Evolutionary conservation across 1,140 invertebrate species (phyloP).

Genomic region (Ephestia elutella): DNA sequence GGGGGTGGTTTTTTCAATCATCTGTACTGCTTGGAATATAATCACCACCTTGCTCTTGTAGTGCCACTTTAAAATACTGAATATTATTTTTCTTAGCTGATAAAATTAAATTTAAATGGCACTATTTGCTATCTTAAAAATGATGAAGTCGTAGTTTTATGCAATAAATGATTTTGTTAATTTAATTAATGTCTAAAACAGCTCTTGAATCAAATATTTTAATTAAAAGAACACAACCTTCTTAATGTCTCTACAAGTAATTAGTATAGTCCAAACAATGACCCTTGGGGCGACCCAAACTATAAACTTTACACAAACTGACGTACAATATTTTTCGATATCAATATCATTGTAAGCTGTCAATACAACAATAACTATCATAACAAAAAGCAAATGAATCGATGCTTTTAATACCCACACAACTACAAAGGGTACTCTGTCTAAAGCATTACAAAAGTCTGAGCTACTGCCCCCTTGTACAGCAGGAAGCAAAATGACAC

Average conservation of each 20-base stretch:
- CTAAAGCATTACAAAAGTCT: slow-evolving; percentile 1
- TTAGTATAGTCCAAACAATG: neutral
- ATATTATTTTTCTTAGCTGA: too few species aligned
- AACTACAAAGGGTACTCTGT: slow-evolving; percentile 4
- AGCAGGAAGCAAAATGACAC: slow-evolving; percentile 25
- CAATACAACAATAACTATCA: neutral
- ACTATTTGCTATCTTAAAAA: too few species aligned
- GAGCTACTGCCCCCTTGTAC: slow-evolving; percentile 6
- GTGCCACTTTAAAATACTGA: neutral
- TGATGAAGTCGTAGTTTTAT: too few species aligned
- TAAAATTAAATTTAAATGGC: too few species aligned
- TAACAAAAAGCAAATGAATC: neutral
- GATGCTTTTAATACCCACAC: slow-evolving; percentile 5
- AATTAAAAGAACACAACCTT: too few species aligned
- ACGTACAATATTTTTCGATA: neutral
- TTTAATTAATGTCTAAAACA: too few species aligned
- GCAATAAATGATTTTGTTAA: too few species aligned
- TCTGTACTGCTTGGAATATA: neutral
- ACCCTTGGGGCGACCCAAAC: neutral
- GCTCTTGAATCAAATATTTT: too few species aligned
- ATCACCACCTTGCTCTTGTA: neutral
- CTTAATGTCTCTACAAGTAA: too few species aligned
- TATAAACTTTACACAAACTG: neutral
- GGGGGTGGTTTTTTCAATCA: neutral
- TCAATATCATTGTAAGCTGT: neutral